Conservation (phyloP, 2,797 vertebrate genomes). For the Epinephelus awoara region DNA sequence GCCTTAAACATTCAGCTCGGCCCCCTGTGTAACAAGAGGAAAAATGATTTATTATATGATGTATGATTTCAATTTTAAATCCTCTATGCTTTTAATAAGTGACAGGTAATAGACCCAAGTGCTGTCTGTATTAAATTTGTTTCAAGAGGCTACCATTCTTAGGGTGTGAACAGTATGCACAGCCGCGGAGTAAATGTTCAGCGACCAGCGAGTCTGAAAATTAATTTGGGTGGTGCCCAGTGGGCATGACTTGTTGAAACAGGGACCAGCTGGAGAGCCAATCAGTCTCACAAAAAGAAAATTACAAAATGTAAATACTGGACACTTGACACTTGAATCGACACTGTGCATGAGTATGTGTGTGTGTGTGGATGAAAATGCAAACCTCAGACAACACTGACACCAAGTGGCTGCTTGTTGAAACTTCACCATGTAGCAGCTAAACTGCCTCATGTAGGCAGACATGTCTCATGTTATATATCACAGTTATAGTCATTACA, state of each 20-base stretch:
- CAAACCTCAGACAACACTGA: conserved; percentile 50
- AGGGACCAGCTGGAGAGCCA: conserved; percentile 29
- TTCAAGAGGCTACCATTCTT: conserved; percentile 33
- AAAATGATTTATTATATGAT: not conserved
- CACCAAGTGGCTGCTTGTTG: conserved; percentile 49
- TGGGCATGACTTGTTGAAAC: conserved; percentile 36
- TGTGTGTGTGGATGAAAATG: not conserved
- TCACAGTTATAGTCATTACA: not conserved
- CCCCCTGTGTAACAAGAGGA: not conserved
- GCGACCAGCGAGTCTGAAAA: conserved; percentile 41
- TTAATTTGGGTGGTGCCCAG: conserved; percentile 34
- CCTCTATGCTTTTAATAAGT: conserved; percentile 16
- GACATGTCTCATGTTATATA: not conserved
- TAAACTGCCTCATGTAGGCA: not conserved
- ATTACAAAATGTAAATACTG: conserved; percentile 49
- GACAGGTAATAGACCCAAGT: conserved; percentile 28
- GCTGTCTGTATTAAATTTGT: conserved; percentile 10
- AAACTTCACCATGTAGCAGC: not conserved
- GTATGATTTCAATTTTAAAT: conserved; percentile 23
- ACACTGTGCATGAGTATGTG: not conserved
- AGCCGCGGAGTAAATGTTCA: conserved; percentile 35
- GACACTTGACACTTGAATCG: conserved; percentile 23
- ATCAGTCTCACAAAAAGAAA: conserved; percentile 42
- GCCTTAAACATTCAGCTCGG: not conserved
- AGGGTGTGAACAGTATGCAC: conserved; percentile 18